Percentiles rank a stretch among this genome's conserved stretches.
These are phyloP conservation scores for Phorcus lineatus DNA, from an alignment of 2,888 invertebrate genomes.

Conservation along the genomic window DNA sequence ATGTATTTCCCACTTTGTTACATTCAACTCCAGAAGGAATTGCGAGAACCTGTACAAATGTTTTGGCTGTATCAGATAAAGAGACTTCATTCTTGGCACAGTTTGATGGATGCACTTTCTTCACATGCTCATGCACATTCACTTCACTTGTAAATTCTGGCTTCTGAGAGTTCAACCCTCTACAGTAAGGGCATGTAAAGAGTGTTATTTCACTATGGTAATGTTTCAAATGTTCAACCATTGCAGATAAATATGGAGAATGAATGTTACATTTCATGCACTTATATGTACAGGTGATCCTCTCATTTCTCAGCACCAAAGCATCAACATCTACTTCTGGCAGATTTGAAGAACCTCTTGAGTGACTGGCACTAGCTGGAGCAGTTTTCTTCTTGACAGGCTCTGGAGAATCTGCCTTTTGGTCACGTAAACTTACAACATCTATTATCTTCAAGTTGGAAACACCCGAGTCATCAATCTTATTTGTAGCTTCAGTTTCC, in stretches of 20 bases:
- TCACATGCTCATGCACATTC: conserved; percentile 60
- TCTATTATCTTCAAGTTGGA: conserved; percentile 61
- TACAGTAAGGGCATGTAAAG: conserved; percentile 67
- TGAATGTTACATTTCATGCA: conserved; percentile 67
- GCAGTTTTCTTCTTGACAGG: neutral
- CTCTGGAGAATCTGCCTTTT: conserved; percentile 12
- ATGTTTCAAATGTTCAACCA: conserved; percentile 63
- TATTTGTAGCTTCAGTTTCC: conserved; percentile 22
- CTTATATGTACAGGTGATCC: conserved; percentile 54
- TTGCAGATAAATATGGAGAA: conserved; percentile 63
- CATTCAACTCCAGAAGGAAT: conserved; percentile 50
- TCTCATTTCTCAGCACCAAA: conserved; percentile 27
- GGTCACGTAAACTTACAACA: conserved; percentile 60
- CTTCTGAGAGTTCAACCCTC: conserved; percentile 51
- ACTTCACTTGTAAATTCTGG: conserved; percentile 60
- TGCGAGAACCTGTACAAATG: conserved; percentile 56
- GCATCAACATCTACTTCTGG: conserved; percentile 30
- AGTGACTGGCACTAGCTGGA: neutral
- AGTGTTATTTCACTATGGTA: conserved; percentile 59
- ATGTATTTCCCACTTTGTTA: conserved; percentile 49
- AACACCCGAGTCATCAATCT: conserved; percentile 31
- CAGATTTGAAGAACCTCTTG: neutral
- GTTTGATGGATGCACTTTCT: conserved; percentile 57
- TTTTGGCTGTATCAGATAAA: conserved; percentile 62
- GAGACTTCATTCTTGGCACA: conserved; percentile 63